Evolutionary conservation across 2,888 invertebrate genomes (phyloP).

Genomic region (Crepidodera aurea): DNA sequence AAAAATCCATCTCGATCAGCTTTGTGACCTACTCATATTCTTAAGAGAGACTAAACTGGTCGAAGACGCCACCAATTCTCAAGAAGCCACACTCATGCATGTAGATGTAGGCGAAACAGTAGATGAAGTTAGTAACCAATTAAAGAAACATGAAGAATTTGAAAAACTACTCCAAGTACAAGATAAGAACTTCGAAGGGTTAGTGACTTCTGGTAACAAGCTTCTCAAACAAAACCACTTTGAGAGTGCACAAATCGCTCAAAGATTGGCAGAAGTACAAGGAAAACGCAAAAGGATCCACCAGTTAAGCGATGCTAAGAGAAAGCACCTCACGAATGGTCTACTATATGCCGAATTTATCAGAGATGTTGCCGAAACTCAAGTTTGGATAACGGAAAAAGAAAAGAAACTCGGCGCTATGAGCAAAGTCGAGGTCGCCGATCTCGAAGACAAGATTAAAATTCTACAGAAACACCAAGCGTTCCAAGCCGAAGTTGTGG

Average conservation of each 20-base stretch:
- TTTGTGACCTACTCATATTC: conserved; percentile 94
- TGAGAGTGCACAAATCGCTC: conserved; percentile 81
- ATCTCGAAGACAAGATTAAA: conserved; percentile 93
- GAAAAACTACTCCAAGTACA: conserved; percentile 88
- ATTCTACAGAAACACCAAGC: conserved; percentile 94
- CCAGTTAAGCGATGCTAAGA: conserved; percentile 72
- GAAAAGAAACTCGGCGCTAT: conserved; percentile 86
- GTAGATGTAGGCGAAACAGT: conserved; percentile 80
- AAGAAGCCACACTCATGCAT: conserved; percentile 78
- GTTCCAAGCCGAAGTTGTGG: conserved; percentile 89
- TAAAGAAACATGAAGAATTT: conserved; percentile 95
- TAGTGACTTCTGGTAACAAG: conserved; percentile 87
- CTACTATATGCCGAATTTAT: conserved; percentile 89
- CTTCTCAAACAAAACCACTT: conserved; percentile 91
- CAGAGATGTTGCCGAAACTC: conserved; percentile 89
- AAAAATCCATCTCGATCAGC: conserved; percentile 87
- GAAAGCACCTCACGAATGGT: conserved; percentile 76
- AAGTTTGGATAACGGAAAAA: conserved; percentile 92
- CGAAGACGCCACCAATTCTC: conserved; percentile 85
- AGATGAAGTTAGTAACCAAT: conserved; percentile 88
- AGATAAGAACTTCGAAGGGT: conserved; percentile 84
- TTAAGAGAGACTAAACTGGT: conserved; percentile 92
- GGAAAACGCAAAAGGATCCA: conserved; percentile 74
- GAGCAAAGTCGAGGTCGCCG: conserved; percentile 74
- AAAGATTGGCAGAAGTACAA: conserved; percentile 78